Evolutionary conservation across 1,140 invertebrate species (phyloP).

Genomic region (Dreissena polymorpha): DNA sequence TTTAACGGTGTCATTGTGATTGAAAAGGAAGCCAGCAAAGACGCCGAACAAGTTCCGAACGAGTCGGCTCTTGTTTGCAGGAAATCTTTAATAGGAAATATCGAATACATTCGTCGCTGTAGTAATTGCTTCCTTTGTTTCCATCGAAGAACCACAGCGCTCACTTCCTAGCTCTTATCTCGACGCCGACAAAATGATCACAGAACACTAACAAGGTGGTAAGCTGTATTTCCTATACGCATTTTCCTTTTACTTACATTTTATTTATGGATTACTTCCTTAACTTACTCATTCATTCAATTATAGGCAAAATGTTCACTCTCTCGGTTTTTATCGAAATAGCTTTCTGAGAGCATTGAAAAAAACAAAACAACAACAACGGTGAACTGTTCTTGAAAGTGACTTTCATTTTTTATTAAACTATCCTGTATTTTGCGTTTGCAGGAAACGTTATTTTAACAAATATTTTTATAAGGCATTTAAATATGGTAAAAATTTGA

Average conservation of each 20-base stretch:
- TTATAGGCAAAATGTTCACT: neutral
- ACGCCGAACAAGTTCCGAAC: neutral
- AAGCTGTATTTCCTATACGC: slow-evolving; percentile 8
- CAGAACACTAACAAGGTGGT: neutral
- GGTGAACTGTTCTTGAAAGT: neutral
- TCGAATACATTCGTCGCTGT: slow-evolving; percentile 6
- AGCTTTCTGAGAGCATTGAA: neutral
- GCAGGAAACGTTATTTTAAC: too few species aligned
- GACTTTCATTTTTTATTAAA: neutral
- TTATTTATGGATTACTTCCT: neutral
- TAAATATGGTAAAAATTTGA: too few species aligned
- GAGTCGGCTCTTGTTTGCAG: slow-evolving; percentile 26
- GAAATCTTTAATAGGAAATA: slow-evolving; percentile 46
- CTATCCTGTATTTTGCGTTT: neutral
- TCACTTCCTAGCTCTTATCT: slow-evolving; percentile 35
- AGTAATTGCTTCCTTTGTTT: slow-evolving; percentile 24
- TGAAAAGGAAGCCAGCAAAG: slow-evolving; percentile 2
- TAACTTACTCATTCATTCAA: neutral
- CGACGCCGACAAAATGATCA: slow-evolving; percentile 3
- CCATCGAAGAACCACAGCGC: slow-evolving; percentile 1
- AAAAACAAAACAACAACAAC: neutral
- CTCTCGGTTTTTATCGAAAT: neutral
- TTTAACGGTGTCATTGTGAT: neutral
- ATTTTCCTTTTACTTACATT: neutral
- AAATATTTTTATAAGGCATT: too few species aligned